Evolutionary conservation across 2,888 invertebrate genomes (phyloP), one percentile per base, ranked within the genome.

Genomic region (Cheilosia impressa): DNA sequence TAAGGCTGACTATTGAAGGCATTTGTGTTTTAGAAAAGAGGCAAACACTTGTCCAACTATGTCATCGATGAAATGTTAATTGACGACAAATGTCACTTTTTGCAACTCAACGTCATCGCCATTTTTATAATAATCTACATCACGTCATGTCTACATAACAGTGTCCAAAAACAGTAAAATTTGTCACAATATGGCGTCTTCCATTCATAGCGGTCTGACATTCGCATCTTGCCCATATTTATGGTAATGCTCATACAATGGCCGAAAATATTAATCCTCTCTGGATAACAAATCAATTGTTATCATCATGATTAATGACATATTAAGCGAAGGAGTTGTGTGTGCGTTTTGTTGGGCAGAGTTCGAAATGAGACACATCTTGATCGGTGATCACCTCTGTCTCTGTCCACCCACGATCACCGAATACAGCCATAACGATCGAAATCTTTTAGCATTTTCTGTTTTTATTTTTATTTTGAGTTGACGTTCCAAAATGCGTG

Each of bases 281-380:
- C 31, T 63, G 52, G n/a, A 10, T 41, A 63, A 79, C 69, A 57
- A 65, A 79, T 69, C 83, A 69, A 75, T 84, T 73, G 22, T 66
- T 71, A 65, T 55, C 66, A 34, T 38, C 41, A 66, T 80, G 80
- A 85, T 80, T 80, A 85, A 85, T 85, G 80, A 76, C 71, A 24
- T 22, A 43, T 47, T 15, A 31, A 47, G 27, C 69, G 55, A 41
- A 60, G 17, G 19, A 27, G 34, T 47, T 71, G 76, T 62, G 66
- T 62, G 6, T 45, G 73, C 38, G 43, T 43, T 22, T 53, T 62
- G 27, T 27, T n/a, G 34, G 43, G 45, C 4, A 34, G 50, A 27
- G 72, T 73, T 80, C 53, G 69, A 69, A 73, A 72, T 62, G 72
- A 52, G 69, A 68, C 72, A 73, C 68, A 83, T 73, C 75, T 75